These are phyloP conservation scores for Cliona cf. orientalis DNA, from an alignment of 37 sponge, comb jelly and placozoan species.

Conservation along the genomic window DNA sequence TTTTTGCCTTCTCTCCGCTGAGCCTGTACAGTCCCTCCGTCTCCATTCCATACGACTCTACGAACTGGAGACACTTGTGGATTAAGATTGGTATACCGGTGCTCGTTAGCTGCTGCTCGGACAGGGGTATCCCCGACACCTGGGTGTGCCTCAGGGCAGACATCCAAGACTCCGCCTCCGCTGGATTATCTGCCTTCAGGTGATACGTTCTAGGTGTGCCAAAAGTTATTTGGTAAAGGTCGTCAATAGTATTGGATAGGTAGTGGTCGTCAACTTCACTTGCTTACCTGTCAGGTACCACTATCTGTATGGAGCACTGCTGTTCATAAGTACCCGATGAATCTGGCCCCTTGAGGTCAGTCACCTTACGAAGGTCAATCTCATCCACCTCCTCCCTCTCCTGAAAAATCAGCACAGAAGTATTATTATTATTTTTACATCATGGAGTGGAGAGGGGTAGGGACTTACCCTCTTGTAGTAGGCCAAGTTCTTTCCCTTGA, in stretches of 20 bases:
- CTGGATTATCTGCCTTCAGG: constrained; percentile 47
- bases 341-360: constrained; percentile 63
- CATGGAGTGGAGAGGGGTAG: background rate
- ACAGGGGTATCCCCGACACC: constrained; percentile 79
- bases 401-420: background rate
- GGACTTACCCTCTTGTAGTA: constrained; percentile 66
- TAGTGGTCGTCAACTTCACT: background rate
- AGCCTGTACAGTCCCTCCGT: constrained; percentile 83
- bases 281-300: constrained; percentile 59
- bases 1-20: constrained; percentile 73
- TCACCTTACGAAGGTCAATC: constrained; percentile 72
- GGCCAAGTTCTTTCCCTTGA: constrained; percentile 59
- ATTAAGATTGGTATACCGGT: constrained; percentile 76
- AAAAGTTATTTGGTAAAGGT: background rate
- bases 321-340: constrained; percentile 29
- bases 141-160: constrained; percentile 78
- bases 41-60: constrained; percentile 77
- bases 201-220: constrained; percentile 22
- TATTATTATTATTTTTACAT: background rate
- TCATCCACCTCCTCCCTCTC: constrained; percentile 61
- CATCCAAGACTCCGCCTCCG: constrained; percentile 70
- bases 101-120: constrained; percentile 70
- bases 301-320: constrained; percentile 53
- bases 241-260: background rate
- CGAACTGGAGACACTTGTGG: constrained; percentile 90